Base-by-base conservation (phyloP, 2,888 invertebrate species). In the Melanotus villosus region DNA sequence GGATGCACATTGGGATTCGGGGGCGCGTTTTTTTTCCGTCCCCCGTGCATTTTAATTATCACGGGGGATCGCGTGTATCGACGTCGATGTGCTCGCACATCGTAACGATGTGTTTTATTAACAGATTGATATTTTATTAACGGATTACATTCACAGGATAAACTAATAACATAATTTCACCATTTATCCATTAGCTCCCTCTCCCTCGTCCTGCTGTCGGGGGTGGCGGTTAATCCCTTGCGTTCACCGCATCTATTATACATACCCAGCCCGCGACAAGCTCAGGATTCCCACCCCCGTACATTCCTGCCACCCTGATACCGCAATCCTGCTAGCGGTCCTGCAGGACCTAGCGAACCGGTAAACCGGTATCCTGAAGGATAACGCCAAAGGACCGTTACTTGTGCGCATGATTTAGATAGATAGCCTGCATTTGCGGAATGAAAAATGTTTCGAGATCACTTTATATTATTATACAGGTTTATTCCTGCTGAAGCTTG, bases 161-260 rank as follows among this genome's bases (percentile, higher is more conserved):
- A 79, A 80, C 78, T 78, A 78, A 75, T 78, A 78, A 79, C 79
- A 79, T 76, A 79, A 80, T 80, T 80, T 78, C 74, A 77, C 77
- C 79, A 80, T 79, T 79, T 79, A 76, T 70, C 66, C 77, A 76
- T 77, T 78, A 77, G 74, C 71, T 71, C 63, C 54, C 65, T 59
- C 66, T 57, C 59, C 41, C 59, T 63, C 66, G 65, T 26, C 38
- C 50, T 57, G 45, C 50, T 62, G 52, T 68, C 38, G 65, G 65
- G 45, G 65, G 67, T 60, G 66, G 72, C 71, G 77, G 73, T 75
- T 75, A 73, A 70, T 70, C 67, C 67, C 69, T 60, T 59, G 54
- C 63, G 68, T 73, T 75, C 73, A 76, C 77, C 76, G 73, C 77
- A 79, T 79, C 77, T 76, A 79, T 79, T 79, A 79, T 79, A 79